Evolutionary conservation across 2,888 invertebrate genomes (phyloP), one percentile per base, ranked within the genome.

Genomic region (Heliconius sara): DNA sequence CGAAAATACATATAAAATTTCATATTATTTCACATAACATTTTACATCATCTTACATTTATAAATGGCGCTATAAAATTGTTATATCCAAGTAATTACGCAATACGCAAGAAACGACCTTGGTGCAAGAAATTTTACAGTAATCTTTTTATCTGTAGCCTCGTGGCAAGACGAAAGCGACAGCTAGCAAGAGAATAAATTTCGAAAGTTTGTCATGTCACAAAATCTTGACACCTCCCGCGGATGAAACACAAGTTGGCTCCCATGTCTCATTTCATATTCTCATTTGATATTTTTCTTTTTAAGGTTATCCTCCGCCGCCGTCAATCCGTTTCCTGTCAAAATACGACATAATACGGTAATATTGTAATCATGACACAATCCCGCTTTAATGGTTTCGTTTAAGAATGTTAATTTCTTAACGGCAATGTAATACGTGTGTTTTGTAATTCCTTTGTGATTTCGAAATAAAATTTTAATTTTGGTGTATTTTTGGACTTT

Each of bases 321-420:
- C 75, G 66, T 75, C 75, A 75, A 75, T 79, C 74, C 63, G 70
- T 79, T 75, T 68, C 74, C 68, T 79, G 78, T 79, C 78, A 79
- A 63, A 79, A 75, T 70, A n/a, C n/a, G 75, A 79, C 74, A 47
- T 47, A n/a, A 60, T n/a, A 60, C 60, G 39, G 68, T 79, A 79
- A 75, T 75, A 63, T 25, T 60, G 74, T 74, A 67, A 79, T 67
- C 74, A 70, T 43, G 75, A 75, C 78, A 74, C 27, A 57, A 74
- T 67, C 74, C 43, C 27, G 60, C 68, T 74, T 78, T 72, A 73
- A 78, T 78, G 63, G 72, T 43, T 34, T 30, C 78, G 34, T 43
- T 66, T 66, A 39, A 30, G 78, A 66, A 66, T 73, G n/a, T 65
- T 34, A 65, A 52, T 73, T 78, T 72, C n/a, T 65, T 4, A 66